A percentile compares a stretch with the other conserved stretches of the same genome.
phyloP scores from a whole-genome alignment of 2,797 vertebrate genomes.

The Cuniculus paca region DNA sequence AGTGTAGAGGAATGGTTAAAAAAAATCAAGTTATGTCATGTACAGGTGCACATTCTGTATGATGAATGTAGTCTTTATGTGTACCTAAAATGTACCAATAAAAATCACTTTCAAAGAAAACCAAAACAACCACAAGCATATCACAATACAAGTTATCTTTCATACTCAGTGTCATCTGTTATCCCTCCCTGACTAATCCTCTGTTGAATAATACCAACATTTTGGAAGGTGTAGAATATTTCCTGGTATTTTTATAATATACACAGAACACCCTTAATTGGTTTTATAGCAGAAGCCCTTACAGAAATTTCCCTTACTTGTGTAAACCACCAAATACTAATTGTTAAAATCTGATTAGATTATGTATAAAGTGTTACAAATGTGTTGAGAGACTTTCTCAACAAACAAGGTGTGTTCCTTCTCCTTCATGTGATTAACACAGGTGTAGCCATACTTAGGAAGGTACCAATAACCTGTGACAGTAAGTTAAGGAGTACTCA shows the following conservation, averaged over 20 bases:
- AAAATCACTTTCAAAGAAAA: too few relatives aligned
- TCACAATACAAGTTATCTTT: constrained; percentile 9
- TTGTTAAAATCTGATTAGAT: background rate
- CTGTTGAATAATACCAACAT: background rate
- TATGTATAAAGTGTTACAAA: background rate
- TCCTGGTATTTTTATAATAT: background rate
- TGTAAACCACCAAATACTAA: background rate
- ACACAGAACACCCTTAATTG: background rate
- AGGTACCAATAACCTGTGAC: background rate
- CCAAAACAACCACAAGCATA: background rate
- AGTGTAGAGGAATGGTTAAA: too few relatives aligned
- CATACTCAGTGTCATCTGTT: background rate
- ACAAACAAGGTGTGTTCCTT: background rate
- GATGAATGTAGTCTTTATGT: too few relatives aligned
- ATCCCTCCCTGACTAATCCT: background rate
- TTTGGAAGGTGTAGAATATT: constrained; percentile 6
- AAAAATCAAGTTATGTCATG: too few relatives aligned
- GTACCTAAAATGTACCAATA: too few relatives aligned
- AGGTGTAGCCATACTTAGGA: background rate
- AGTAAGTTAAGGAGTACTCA: background rate
- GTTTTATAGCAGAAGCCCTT: background rate
- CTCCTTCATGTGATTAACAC: constrained; percentile 2
- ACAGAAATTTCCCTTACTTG: background rate
- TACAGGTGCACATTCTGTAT: too few relatives aligned
- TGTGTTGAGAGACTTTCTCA: background rate